A percentile compares a stretch with the other conserved stretches of the same genome.
phyloP scores from a whole-genome alignment of 2,113 vertebrate species.

The Heptranchias perlo region DNA sequence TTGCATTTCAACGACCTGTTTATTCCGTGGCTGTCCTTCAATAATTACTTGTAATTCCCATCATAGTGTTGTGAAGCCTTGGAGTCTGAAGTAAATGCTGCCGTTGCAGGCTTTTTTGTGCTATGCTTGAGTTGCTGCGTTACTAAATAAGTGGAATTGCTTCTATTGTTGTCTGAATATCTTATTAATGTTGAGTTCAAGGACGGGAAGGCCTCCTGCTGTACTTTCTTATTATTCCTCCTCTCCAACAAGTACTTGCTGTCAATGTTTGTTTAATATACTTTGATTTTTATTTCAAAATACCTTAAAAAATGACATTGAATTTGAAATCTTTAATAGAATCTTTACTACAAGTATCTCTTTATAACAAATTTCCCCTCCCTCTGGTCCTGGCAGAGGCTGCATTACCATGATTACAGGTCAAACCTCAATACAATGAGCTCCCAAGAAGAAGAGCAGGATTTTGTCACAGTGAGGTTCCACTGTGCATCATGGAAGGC shows the following conservation, averaged over 20 bases:
- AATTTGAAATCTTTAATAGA: neutral
- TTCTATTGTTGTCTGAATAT: conserved; percentile 30
- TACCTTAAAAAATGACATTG: neutral
- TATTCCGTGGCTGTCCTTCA: neutral
- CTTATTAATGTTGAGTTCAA: conserved; percentile 19
- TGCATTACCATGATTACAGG: neutral
- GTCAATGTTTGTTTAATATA: neutral
- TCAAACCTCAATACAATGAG: neutral
- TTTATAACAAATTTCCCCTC: neutral
- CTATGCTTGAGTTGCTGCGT: conserved; percentile 20
- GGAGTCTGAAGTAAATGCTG: neutral
- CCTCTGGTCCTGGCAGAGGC: neutral
- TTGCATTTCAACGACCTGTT: conserved; percentile 13
- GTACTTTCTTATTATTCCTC: neutral
- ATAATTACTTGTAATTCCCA: conserved; percentile 26
- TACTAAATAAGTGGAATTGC: conserved; percentile 30
- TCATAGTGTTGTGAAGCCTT: neutral
- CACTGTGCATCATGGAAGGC: neutral
- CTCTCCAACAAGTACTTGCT: neutral
- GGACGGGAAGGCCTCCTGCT: neutral
- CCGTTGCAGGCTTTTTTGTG: neutral
- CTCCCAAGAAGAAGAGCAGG: neutral
- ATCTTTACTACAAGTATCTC: neutral
- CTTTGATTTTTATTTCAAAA: neutral
- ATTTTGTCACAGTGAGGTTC: neutral